Base-by-base conservation (phyloP, 2,113 vertebrate species). In the Pheucticus melanocephalus region DNA sequence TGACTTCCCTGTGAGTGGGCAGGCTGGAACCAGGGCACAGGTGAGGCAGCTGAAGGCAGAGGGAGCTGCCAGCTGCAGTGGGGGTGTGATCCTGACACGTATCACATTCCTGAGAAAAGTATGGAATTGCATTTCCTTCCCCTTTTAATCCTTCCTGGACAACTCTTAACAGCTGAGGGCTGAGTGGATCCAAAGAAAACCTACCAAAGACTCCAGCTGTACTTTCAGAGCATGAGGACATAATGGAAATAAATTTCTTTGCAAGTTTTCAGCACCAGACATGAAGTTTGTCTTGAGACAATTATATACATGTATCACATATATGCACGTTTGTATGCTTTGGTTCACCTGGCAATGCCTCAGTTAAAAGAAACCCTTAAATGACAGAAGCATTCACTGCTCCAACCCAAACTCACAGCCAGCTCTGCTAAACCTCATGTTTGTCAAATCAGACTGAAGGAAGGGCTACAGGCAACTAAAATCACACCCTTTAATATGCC, bases 261-360 rank as follows among this genome's bases (percentile, higher is more conserved):
- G 47, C 33, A 30, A 15, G 60, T 61, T 65, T 76, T 83, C 64
- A 96, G 45, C 79, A 82, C 50, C 71, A 86, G 76, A 61, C 63
- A 47, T 2, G 31, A 59, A 24, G 27, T 45, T 39, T 30, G 50
- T 35, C 45, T 18, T 48, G 72, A 66, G 64, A 64, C 37, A 68
- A 70, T 42, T 14, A 9, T 7, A 15, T 13, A 17, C 30, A 27
- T 15, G 4, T 15, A 33, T 25, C 8, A 39, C 42, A 66, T 5
- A 37, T 2, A 63, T 11, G 39, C 24, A 66, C 0, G 0, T 15
- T 28, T 11, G 37, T 15, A 7, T 44, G 71, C 44, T 57, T 54
- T 35, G 47, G 15, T 42, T 90, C 61, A 83, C 90, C 63, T 80
- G 22, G 59, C 14, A 53, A 53, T 11, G 35, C 13, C 9, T 45